Conservation (phyloP, 2,797 vertebrate species). For the Scolopax rusticola region DNA sequence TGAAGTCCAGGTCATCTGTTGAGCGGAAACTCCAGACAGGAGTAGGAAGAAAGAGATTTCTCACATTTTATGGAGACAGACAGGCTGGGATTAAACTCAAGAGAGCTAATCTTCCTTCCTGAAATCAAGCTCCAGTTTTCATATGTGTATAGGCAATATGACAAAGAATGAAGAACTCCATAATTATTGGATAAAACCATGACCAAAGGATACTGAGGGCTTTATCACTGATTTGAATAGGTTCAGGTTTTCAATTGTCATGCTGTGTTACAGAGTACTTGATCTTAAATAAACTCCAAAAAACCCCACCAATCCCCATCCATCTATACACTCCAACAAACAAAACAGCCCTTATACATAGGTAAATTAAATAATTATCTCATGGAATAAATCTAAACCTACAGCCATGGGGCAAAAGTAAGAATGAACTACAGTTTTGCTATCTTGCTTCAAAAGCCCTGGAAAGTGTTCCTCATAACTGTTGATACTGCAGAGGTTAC, state of each 20-base stretch:
- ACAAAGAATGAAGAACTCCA: background rate
- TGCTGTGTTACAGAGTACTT: background rate
- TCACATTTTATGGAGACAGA: background rate
- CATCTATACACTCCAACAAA: background rate
- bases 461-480: background rate
- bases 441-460: background rate
- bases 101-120: background rate
- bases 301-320: accelerated
- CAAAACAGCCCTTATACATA: background rate
- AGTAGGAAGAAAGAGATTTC: background rate
- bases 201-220: background rate
- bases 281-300: background rate
- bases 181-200: background rate
- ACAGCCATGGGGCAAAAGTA: accelerated
- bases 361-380: background rate
- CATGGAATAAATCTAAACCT: background rate
- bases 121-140: background rate
- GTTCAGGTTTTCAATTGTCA: background rate
- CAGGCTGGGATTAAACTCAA: background rate
- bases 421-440: background rate
- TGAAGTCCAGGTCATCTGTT: background rate
- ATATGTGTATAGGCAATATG: background rate
- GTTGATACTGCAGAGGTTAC: background rate
- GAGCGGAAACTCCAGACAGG: background rate
- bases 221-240: background rate